These are phyloP conservation scores for Montipora capitata DNA, from an alignment of 92 coral and sea anemone genomes.

Conservation along the genomic window DNA sequence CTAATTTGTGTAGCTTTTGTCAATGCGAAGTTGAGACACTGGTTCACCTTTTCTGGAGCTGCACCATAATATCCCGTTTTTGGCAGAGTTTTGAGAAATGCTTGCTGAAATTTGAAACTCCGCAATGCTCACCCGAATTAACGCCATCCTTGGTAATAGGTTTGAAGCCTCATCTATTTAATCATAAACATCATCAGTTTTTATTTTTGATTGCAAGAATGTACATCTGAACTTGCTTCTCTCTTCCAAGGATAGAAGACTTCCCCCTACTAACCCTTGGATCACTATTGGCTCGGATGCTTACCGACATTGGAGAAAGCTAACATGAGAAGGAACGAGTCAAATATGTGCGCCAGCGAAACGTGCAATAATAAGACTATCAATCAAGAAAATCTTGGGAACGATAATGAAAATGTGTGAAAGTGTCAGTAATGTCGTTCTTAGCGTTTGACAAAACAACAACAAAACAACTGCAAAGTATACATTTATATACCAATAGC, in stretches of 20 bases:
- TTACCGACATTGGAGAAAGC: too few relatives aligned
- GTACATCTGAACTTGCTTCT: conserved; percentile 20
- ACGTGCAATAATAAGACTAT: too few relatives aligned
- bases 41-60: not conserved
- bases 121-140: conserved; percentile 19
- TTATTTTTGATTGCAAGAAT: conserved; percentile 21
- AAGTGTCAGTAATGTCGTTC: too few relatives aligned
- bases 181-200: conserved; percentile 5
- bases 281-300: too few relatives aligned
- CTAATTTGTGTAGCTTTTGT: conserved; percentile 1
- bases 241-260: not conserved
- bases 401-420: too few relatives aligned
- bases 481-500: too few relatives aligned
- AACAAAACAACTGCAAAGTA: too few relatives aligned
- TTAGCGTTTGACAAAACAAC: too few relatives aligned
- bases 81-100: conserved; percentile 4
- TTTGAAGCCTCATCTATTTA: conserved; percentile 20
- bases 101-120: conserved; percentile 8
- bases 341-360: too few relatives aligned
- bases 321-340: too few relatives aligned
- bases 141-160: conserved; percentile 16
- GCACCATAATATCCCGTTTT: not conserved
- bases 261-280: too few relatives aligned
- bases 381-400: too few relatives aligned
- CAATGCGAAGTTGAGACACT: conserved; percentile 6